A percentile compares a stretch with the other conserved stretches of the same genome.
These are phyloP conservation scores for Paedocypris sp. DNA, from an alignment of 2,113 vertebrate species.

Conservation along the genomic window DNA sequence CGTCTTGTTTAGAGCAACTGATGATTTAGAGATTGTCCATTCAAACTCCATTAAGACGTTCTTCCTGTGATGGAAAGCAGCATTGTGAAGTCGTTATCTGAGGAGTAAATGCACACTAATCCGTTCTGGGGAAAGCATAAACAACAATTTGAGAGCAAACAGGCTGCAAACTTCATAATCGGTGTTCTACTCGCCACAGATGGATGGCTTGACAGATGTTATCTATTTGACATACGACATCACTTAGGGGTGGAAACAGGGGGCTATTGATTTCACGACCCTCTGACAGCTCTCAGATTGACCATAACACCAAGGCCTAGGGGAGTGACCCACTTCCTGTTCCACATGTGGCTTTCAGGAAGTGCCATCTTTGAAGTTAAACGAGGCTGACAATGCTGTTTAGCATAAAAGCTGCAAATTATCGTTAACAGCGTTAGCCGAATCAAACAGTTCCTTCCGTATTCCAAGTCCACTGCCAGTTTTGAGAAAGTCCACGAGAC, in stretches of 20 bases:
- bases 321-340: background rate
- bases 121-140: background rate
- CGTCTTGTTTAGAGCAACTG: background rate
- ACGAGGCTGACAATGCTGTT: background rate
- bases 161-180: background rate
- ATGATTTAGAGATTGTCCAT: background rate
- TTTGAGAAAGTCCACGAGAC: background rate
- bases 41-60: background rate
- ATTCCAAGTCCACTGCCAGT: background rate
- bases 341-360: background rate
- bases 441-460: background rate
- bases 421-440: too few relatives aligned
- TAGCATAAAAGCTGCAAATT: too few relatives aligned
- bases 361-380: background rate
- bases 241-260: background rate
- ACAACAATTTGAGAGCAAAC: background rate
- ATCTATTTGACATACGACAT: conserved; percentile 7
- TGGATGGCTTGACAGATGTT: background rate
- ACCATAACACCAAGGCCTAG: conserved; percentile 2
- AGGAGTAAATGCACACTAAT: background rate
- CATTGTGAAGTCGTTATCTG: background rate
- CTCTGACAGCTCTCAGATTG: conserved; percentile 16
- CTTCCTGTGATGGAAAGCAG: background rate
- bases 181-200: background rate
- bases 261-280: conserved; percentile 23